A percentile compares a stretch with the other conserved stretches of the same genome.
Evolutionary conservation across 37 sponge, comb jelly and placozoan species (phyloP).

Genomic region (Bolinopsis microptera): DNA sequence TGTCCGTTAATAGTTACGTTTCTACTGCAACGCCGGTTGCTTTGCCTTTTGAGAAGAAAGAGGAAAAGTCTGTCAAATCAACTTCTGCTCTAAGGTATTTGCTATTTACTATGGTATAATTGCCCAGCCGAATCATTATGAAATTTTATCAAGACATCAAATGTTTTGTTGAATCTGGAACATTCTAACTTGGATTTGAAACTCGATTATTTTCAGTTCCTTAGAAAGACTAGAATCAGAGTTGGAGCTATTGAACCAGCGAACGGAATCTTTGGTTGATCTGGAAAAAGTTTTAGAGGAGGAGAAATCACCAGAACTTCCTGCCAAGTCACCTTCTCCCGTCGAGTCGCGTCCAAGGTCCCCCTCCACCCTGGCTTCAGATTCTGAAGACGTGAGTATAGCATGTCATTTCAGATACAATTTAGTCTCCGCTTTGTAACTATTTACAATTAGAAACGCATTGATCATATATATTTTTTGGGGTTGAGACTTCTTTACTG

Average conservation of each 20-base stretch:
- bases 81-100: neutral
- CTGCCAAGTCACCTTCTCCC: neutral
- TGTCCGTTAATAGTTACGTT: neutral
- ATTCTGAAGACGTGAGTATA: conserved; percentile 6
- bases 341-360: neutral
- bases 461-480: too few species aligned
- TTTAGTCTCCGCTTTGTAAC: too few species aligned
- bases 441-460: too few species aligned
- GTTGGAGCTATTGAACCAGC: conserved; percentile 10
- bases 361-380: neutral
- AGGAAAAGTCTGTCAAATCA: neutral
- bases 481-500: too few species aligned
- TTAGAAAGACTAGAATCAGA: conserved; percentile 22
- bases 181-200: neutral
- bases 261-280: conserved; percentile 9
- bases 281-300: neutral
- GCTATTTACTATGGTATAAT: too few species aligned
- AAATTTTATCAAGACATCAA: neutral
- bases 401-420: too few species aligned
- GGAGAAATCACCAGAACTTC: neutral
- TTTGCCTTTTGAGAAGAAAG: neutral
- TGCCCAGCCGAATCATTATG: neutral
- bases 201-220: too few species aligned
- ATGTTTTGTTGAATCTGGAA: neutral
- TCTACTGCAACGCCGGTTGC: neutral